Evolutionary conservation across 2,113 vertebrate genomes (phyloP).

Genomic region (Oryzias woworae): DNA sequence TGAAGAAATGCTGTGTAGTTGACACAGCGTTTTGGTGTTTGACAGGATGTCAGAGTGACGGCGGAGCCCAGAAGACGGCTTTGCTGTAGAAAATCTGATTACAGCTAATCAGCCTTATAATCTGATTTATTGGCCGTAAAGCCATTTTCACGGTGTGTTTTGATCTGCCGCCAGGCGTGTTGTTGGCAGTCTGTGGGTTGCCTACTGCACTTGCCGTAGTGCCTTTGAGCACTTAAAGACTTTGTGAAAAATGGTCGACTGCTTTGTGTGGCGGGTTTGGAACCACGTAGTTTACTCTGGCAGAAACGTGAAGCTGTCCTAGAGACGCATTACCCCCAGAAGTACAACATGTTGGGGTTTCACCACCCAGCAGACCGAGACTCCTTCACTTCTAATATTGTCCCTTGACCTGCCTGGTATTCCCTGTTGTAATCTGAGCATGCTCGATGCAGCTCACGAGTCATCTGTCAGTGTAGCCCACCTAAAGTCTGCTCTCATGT

Average conservation of each 20-base stretch:
- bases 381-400: slow-evolving; percentile 51
- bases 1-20: too few species aligned
- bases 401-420: slow-evolving; percentile 66
- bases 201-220: slow-evolving; percentile 2
- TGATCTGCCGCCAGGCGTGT: background rate
- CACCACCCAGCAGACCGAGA: slow-evolving; percentile 3
- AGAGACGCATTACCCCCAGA: background rate
- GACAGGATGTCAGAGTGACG: too few species aligned
- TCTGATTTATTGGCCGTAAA: slow-evolving; percentile 13
- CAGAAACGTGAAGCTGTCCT: background rate
- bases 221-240: background rate
- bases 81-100: slow-evolving; percentile 1
- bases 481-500: too few species aligned
- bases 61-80: too few species aligned
- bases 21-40: too few species aligned
- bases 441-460: slow-evolving; percentile 4
- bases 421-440: slow-evolving; percentile 11
- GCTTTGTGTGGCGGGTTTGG: background rate
- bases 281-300: background rate
- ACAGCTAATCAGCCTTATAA: background rate
- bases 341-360: background rate
- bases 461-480: slow-evolving; percentile 2
- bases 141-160: background rate
- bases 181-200: background rate
- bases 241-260: too few species aligned